These are phyloP conservation scores for Brachionus rotundiformis DNA, from an alignment of 1,140 invertebrate species.

Conservation along the genomic window DNA sequence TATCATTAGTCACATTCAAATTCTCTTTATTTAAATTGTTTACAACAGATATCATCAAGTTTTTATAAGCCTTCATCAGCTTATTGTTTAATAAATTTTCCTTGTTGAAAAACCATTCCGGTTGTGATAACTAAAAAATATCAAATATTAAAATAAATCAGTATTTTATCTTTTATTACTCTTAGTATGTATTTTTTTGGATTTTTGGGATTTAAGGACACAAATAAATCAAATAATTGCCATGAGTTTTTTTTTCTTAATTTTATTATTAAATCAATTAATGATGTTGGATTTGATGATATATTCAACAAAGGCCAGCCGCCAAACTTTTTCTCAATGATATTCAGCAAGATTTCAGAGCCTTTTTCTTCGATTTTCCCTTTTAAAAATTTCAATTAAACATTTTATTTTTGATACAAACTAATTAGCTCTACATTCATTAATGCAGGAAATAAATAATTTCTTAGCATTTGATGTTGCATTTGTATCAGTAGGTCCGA, in stretches of 20 bases:
- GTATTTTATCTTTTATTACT: background rate
- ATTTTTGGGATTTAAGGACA: conserved; percentile 39
- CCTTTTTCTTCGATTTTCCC: conserved; percentile 40
- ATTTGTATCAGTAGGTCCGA: conserved; percentile 10
- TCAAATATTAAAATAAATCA: background rate
- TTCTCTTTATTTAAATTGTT: conserved; percentile 3
- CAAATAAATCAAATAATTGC: conserved; percentile 47
- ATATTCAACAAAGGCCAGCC: conserved; percentile 22
- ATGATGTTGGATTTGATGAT: background rate
- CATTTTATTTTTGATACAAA: background rate
- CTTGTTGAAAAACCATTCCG: conserved; percentile 48
- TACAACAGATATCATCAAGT: background rate
- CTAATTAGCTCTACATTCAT: conserved; percentile 14
- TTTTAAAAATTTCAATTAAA: background rate
- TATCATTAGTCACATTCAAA: background rate
- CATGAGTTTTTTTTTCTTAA: conserved; percentile 4
- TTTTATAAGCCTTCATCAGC: conserved; percentile 31
- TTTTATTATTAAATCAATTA: conserved; percentile 23
- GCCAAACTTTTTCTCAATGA: background rate
- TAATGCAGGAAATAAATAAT: conserved; percentile 7
- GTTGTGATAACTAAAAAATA: conserved; percentile 27
- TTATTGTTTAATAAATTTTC: conserved; percentile 46
- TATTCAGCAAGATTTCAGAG: background rate
- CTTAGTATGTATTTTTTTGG: conserved; percentile 38
- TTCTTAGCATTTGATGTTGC: conserved; percentile 43